phyloP scores from a whole-genome alignment of 2,113 vertebrate species.

The Tetrao urogallus region DNA sequence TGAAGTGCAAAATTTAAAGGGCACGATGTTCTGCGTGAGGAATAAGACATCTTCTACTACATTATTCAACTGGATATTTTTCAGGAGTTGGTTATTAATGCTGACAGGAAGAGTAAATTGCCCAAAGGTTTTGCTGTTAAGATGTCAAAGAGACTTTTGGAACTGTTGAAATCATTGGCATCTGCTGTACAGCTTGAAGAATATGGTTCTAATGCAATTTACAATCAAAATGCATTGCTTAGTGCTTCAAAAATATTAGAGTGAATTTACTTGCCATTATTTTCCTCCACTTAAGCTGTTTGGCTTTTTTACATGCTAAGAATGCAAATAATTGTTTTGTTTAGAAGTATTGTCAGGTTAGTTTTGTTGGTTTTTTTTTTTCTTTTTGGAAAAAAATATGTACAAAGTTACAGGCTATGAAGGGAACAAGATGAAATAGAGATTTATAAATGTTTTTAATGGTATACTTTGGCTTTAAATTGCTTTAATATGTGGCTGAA shows the following conservation, averaged over 20 bases:
- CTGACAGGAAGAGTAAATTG: not conserved
- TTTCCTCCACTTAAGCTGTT: not conserved
- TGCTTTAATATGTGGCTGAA: not conserved
- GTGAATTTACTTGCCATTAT: not conserved
- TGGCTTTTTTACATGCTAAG: not conserved
- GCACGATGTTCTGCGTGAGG: not conserved
- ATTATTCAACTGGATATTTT: not conserved
- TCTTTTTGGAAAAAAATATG: constrained; percentile 2
- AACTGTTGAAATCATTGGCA: not conserved
- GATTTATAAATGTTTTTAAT: not conserved
- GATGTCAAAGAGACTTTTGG: not conserved
- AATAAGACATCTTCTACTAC: not conserved
- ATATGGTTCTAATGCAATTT: not conserved
- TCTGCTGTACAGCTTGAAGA: not conserved
- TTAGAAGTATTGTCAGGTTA: not conserved
- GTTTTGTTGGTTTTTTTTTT: too few species aligned
- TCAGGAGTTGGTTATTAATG: not conserved
- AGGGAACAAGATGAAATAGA: not conserved
- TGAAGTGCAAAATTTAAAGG: not conserved
- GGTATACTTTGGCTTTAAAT: not conserved
- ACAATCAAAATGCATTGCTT: not conserved
- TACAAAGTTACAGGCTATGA: not conserved
- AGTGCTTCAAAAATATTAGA: not conserved
- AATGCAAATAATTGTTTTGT: not conserved
- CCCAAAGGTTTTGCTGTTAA: not conserved